Evolutionary conservation across 2,797 vertebrate genomes (phyloP), one percentile per base, ranked within the genome.

Genomic region (Notolabrus celidotus): DNA sequence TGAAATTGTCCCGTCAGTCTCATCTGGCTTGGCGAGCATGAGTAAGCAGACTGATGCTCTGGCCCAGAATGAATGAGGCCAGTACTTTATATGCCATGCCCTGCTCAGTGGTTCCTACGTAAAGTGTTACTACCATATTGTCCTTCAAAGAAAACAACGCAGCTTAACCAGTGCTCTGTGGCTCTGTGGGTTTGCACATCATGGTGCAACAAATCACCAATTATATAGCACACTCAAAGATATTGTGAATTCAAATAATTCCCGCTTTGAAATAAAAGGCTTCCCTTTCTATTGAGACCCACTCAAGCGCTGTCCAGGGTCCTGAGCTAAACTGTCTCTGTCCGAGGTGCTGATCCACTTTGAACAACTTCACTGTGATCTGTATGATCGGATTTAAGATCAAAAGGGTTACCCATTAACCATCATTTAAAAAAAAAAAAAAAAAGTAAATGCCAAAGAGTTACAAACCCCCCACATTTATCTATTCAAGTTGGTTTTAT

Each of bases 281-380:
- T 3, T 9, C 9, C 10, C 25, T 23, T 7, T 10, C 6, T 17
- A 5, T 6, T 50, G 5, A 45, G 10, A 0, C 2, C 7, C 15
- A 22, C 1, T 12, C 19, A 0, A 50, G 36, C 9, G 47, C 84
- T 86, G 71, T 82, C 75, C 83, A 39, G 0, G 51, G 87, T 82
- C 0, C 85, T 85, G 84, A 69, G 67, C 15, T 3, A 16, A 16
- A 16, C 0, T 12, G 1, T 17, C 73, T 61, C 79, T 85, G 77
- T 87, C 78, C 70, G 17, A 56, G 66, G 83, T 86, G 45, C 85
- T 85, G 82, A 82, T 36, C 3, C 8, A 29, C n/a, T 39, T 23
- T n/a, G 55, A 47, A n/a, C 34, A 17, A 2, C 5, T 27, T 20
- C 2, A 14, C 1, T 1, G 19, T 34, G 47, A 2, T 14, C 10